Base-by-base conservation (phyloP, 2,888 invertebrate species). In the Willowsia nigromaculata region DNA sequence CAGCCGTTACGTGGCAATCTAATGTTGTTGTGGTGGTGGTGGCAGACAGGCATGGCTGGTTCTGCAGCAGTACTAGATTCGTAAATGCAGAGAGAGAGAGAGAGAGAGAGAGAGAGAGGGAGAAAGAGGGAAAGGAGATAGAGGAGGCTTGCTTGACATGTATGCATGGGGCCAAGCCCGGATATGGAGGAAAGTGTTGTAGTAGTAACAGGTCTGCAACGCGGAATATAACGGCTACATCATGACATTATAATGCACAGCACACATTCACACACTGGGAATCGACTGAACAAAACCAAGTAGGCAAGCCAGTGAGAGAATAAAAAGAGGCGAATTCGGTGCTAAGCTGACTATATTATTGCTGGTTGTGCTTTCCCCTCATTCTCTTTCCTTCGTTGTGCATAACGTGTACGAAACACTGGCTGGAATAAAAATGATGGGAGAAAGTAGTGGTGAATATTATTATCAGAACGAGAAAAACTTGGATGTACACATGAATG, bases 1-100 rank as follows among this genome's bases (percentile, higher is more conserved):
- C n/a, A 43, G 68, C 85, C 78, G 53, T 78, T 85, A 56, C 78
- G 43, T 78, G 85, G 78, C 30, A 85, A 78, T 78, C 47, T 78
- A 78, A 85, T 85, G 65, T 78, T 62, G 78, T 59, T n/a, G 27
- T 59, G 59, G 59, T 85, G 59, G 25, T 76, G 37, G 76, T 40
- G 85, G 76, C 76, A 25, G 68, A 37, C 15, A 13, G 7, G 11
- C 25, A 27, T 59, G 59, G 25, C 56, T 59, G 25, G 27, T 59
- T 59, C 59, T 59, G 59, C 59, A 59, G 59, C 27, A 59, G 27
- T 59, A 27, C 27, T 13, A 13, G n/a, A 1, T n/a, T 53, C 22
- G 53, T n/a, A 15, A 4, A 22, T 53, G 22, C 53, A 22, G 18
- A 53, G 53, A 53, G 7, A 2, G 53, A 7, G 18, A 22, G 18